Evolutionary conservation across 2,797 vertebrate genomes (phyloP).

Genomic region (Lagorchestes hirsutus): DNA sequence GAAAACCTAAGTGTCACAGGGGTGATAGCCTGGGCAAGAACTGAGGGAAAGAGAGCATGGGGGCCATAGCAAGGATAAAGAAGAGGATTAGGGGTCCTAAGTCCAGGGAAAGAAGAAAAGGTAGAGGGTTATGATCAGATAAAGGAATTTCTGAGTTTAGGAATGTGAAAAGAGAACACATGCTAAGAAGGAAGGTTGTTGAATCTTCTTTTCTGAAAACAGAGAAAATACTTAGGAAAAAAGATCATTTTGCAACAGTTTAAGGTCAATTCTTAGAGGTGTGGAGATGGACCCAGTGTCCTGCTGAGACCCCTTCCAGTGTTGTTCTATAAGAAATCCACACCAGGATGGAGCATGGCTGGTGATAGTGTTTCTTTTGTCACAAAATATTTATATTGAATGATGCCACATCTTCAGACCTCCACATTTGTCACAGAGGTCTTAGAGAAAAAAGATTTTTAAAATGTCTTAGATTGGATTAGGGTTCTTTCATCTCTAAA

Average conservation of each 20-base stretch:
- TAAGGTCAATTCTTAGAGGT: conserved; percentile 11
- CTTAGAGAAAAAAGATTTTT: conserved; percentile 4
- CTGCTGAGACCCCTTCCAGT: conserved; percentile 21
- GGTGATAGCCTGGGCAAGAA: neutral
- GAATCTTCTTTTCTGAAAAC: conserved; percentile 2
- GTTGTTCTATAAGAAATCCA: neutral
- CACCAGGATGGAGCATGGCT: neutral
- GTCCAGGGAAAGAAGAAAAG: neutral
- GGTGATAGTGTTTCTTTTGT: neutral
- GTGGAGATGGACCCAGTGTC: neutral
- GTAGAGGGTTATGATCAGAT: neutral
- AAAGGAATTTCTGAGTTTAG: neutral
- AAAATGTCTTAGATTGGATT: neutral
- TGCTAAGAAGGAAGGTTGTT: neutral
- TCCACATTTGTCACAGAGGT: conserved; percentile 27
- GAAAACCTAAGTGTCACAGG: neutral
- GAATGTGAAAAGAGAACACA: neutral
- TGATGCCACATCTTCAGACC: neutral
- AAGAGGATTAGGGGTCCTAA: neutral
- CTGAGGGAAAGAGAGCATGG: neutral
- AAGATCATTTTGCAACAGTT: conserved; percentile 33
- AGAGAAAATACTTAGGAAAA: conserved; percentile 22
- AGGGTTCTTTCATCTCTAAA: neutral
- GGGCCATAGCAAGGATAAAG: neutral
- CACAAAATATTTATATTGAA: conserved; percentile 36